Evolutionary conservation across 2,113 vertebrate species (phyloP), one percentile per base, ranked within the genome.

Genomic region (Catharus fuscescens): DNA sequence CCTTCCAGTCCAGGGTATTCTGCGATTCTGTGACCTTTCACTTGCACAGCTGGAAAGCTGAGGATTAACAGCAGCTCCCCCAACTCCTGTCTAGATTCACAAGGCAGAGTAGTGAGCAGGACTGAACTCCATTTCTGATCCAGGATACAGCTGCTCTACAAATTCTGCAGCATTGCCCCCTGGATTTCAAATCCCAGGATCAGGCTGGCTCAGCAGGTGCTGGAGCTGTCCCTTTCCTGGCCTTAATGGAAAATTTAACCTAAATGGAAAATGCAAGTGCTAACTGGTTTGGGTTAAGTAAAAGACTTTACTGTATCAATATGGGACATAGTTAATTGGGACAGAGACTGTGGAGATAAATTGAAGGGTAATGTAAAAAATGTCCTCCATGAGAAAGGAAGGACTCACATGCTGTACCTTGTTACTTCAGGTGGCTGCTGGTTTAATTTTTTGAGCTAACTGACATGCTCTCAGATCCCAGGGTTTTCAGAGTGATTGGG

Each of bases 341-440:
- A 72, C 12, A 52, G 34, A 64, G 10, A 78, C 2, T 21, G 32
- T 13, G 44, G 29, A 59, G 44, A 24, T 34, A 45, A 57, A n/a
- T 2, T 36, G 14, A 48, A 61, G 17, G 16, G 26, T 29, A 29
- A 60, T 20, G 9, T 10, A 14, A 56, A 20, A 64, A 66, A 20
- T 0, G 1, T 7, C 34, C 23, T 32, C 26, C 1, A 1, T 1
- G 20, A 83, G 64, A 44, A 38, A 25, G 12, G n/a, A 71, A 18
- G 10, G 54, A 24, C 38, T 50, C 5, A 3, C 3, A 3, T 34
- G 14, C 24, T 4, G 2, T 50, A 54, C 18, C 57, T 73, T 28
- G 26, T 4, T 28, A 21, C 32, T 66, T 29, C 56, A 47, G 13
- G 32, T 3, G 42, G 23, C 21, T 47, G 47, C 34, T 44, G 54